Percentiles rank a stretch among this genome's conserved stretches.
phyloP scores from a whole-genome alignment of 2,888 invertebrate species.

The Stenichneumon culpator region DNA sequence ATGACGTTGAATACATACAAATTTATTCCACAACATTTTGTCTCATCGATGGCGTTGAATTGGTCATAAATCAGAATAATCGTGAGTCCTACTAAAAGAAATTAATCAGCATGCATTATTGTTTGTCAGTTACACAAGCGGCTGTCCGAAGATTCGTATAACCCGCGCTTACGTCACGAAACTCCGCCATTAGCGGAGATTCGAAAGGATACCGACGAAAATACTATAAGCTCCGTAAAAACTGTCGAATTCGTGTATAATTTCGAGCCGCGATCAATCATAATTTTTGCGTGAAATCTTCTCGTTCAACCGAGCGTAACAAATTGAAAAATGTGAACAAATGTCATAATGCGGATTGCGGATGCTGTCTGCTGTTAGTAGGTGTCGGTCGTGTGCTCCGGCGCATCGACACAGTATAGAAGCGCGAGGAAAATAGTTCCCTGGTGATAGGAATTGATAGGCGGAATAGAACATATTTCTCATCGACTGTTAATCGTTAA shows the following conservation, averaged over 20 bases:
- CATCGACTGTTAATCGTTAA: not conserved
- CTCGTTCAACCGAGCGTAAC: not conserved
- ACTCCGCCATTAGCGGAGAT: constrained; percentile 32
- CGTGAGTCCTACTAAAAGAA: not conserved
- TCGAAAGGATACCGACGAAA: constrained; percentile 17
- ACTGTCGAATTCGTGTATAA: not conserved
- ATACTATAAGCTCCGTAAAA: not conserved
- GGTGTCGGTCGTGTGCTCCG: constrained; percentile 20
- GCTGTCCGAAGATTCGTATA: constrained; percentile 25
- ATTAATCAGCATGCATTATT: not conserved
- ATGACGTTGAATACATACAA: not conserved
- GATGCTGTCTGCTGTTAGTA: constrained; percentile 13
- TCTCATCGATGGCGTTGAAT: not conserved
- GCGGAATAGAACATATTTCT: constrained; percentile 1
- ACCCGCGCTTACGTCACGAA: constrained; percentile 27
- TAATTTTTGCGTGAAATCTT: not conserved
- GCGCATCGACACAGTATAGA: constrained; percentile 59
- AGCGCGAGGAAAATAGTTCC: constrained; percentile 69
- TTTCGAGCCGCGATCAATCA: not conserved
- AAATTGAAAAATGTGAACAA: constrained; percentile 18
- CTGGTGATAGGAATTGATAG: constrained; percentile 50
- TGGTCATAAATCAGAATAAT: not conserved
- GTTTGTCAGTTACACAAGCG: not conserved
- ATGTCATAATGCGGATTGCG: constrained; percentile 41
- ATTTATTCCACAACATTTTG: not conserved